Base-by-base conservation (phyloP, 2,888 invertebrate species). In the Acronicta alni region DNA sequence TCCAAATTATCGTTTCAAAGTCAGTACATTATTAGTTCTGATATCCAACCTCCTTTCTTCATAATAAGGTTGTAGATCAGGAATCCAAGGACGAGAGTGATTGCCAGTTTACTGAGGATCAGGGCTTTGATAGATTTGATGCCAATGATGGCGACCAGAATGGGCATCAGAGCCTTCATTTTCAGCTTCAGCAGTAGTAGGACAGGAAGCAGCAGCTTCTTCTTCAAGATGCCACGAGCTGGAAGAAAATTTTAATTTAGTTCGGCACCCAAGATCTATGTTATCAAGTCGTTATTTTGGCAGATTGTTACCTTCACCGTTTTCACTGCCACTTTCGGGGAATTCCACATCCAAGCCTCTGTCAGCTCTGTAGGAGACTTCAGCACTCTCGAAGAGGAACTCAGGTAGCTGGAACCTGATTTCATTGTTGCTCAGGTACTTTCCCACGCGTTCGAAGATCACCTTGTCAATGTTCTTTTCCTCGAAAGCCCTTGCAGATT, bases 121-220 rank as follows among this genome's bases (percentile, higher is more conserved):
- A 98, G 93, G 63, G 98, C 98, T 89, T 98, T 98, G 79, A 97
- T 94, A 20, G 98, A 97, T 91, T 98, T 98, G 75, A 98, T 91
- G 69, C 97, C 97, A 84, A 97, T 96, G 80, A 97, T 91, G 43
- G 96, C 95, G 30, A 98, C 95, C 76, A 98, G 95, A 80, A 98
- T 97, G 37, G 98, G 98, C 96, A 97, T 97, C 66, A 98, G 88
- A 20, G 97, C 96, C 89, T 98, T 97, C 95, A 97, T 94, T 90
- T 98, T 98, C 82, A 98, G 89, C 90, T 98, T 98, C 79, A 98
- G 91, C 49, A 98, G 95, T 74, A 98, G 92, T 75, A 98, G 91
- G 66, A 97, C 95, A 15, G 98, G 98, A 82, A 98, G 92, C 68
- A 98, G 94, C 46, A 98, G 95, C 88, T 98, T 98, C 94, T 98